These are phyloP conservation scores for Caenorhabditis plicata DNA, from an alignment of 2,888 invertebrate species.

Conservation along the genomic window DNA sequence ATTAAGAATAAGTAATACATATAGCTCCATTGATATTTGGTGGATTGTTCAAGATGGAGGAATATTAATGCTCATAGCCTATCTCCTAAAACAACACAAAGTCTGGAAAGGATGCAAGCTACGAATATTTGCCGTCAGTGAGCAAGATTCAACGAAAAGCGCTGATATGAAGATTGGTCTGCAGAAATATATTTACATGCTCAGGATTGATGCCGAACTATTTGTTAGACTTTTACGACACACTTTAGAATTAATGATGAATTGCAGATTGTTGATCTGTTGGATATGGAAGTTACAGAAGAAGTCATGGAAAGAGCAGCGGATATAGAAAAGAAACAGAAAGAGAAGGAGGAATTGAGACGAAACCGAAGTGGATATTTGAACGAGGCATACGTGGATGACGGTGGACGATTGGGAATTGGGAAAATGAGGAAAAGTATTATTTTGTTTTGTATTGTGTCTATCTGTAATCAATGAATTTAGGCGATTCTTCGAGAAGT, in stretches of 20 bases:
- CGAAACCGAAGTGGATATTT: conserved; percentile 31
- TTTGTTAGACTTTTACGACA: conserved; percentile 37
- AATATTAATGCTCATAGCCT: conserved; percentile 84
- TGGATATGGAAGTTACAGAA: conserved; percentile 93
- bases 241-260: background rate
- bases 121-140: conserved; percentile 97
- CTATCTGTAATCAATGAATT: background rate
- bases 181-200: conserved; percentile 93
- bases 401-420: conserved; percentile 18
- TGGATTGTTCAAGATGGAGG: conserved; percentile 97
- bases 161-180: conserved; percentile 89
- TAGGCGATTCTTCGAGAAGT: conserved; percentile 26
- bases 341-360: conserved; percentile 69
- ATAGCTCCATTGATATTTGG: conserved; percentile 96
- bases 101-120: conserved; percentile 95
- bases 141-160: conserved; percentile 77
- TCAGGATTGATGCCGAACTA: conserved; percentile 86
- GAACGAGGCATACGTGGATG: conserved; percentile 28
- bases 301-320: conserved; percentile 94
- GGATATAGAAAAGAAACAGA: conserved; percentile 97
- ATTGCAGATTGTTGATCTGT: conserved; percentile 71
- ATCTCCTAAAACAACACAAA: conserved; percentile 80
- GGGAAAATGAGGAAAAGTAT: conserved; percentile 17
- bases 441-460: background rate
- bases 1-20: too few species aligned